Evolutionary conservation across 2,888 invertebrate species (phyloP), one percentile per base, ranked within the genome.

Genomic region (Anthophora plumipes): DNA sequence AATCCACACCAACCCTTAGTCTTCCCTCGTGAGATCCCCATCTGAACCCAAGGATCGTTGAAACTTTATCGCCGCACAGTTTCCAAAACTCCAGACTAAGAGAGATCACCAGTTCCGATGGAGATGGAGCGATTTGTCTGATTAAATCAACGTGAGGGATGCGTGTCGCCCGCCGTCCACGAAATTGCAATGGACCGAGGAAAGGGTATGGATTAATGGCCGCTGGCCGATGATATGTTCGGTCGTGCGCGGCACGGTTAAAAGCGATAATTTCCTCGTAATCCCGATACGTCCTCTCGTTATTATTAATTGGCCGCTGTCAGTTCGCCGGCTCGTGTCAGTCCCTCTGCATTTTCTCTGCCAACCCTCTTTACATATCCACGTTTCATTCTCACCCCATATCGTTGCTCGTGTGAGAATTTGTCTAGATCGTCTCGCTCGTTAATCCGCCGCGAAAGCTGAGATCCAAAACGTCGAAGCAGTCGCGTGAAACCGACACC

Each of bases 241-340:
- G 59, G 52, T 57, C 66, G 80, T 69, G 80, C 80, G 20, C 43
- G 72, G 63, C 71, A 82, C 68, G 75, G 78, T 91, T 91, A 90
- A 90, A 90, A 91, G 87, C 90, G 89, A 91, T 91, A 90, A 91
- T 91, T 91, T 91, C 90, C 75, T 87, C 89, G 86, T 90, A 90
- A 91, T 91, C 88, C 88, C 84, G 89, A 85, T 90, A 90, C 89
- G 88, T 87, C 85, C 88, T 86, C 89, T 89, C 89, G 90, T 91
- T 91, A 91, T 90, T 91, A 91, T 90, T 91, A 91, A 91, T 91
- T 91, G 89, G 90, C 83, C 84, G 85, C 86, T 85, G 83, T 80
- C 82, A 80, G 82, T 55, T 63, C 80, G 70, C 59, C 64, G 79
- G 82, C 31, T 80, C 87, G 82, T 78, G 82, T 82, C 75, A 78